Evolutionary conservation across 2,888 invertebrate genomes (phyloP).

Genomic region (Dysmachus trigonus): DNA sequence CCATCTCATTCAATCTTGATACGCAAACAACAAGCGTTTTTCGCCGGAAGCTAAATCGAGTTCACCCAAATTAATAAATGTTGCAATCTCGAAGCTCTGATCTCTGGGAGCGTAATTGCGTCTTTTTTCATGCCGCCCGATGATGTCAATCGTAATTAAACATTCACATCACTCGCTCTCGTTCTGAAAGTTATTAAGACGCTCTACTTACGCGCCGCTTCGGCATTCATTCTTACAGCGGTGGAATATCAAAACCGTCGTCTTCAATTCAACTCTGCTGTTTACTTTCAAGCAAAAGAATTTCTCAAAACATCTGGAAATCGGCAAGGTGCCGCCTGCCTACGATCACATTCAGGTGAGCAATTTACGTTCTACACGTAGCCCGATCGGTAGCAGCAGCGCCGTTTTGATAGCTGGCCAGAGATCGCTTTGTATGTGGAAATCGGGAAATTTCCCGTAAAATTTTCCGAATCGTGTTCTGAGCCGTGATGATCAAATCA

Average conservation of each 20-base stretch:
- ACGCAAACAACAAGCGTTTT: not conserved
- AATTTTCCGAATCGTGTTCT: not conserved
- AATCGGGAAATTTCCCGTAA: not conserved
- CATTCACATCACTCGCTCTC: not conserved
- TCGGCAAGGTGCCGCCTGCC: not conserved
- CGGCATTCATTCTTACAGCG: not conserved
- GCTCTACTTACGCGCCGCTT: not conserved
- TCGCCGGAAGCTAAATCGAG: not conserved
- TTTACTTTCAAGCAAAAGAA: not conserved
- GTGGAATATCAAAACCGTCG: not conserved
- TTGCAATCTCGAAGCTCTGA: not conserved
- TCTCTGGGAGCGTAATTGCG: not conserved
- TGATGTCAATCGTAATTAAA: not conserved
- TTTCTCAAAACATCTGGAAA: not conserved
- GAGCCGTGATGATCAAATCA: not conserved
- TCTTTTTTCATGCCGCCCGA: not conserved
- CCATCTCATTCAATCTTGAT: not conserved
- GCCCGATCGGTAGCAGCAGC: not conserved
- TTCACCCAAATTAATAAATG: not conserved
- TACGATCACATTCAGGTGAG: not conserved
- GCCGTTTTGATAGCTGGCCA: not conserved
- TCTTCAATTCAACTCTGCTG: not conserved
- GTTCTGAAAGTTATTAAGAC: not conserved
- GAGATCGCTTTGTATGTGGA: not conserved
- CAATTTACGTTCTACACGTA: not conserved